Percentiles rank a stretch among this genome's conserved stretches.
Evolutionary conservation across 2,888 invertebrate species (phyloP).

Genomic region (Hirudinaria manillensis): DNA sequence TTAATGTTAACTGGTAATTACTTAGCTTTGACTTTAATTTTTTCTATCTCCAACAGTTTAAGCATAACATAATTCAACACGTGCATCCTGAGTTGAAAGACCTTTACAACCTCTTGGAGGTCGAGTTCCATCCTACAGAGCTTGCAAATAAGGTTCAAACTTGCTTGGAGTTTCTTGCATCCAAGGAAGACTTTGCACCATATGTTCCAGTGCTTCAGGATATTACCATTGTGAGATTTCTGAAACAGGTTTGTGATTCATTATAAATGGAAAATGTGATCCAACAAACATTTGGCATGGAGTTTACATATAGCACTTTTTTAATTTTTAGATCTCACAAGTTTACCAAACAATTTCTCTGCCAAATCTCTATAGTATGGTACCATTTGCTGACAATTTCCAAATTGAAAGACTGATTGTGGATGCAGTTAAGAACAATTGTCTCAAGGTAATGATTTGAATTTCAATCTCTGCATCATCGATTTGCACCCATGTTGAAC

Average conservation of each 20-base stretch:
- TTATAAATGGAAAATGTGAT: not conserved
- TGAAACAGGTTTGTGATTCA: slow-evolving; percentile 62
- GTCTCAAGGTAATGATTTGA: slow-evolving; percentile 72
- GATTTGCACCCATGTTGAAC: no score
- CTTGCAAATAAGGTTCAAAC: slow-evolving; percentile 75
- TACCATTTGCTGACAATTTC: slow-evolving; percentile 78
- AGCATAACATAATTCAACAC: slow-evolving; percentile 76
- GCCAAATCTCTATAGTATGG: slow-evolving; percentile 72
- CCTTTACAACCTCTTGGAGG: slow-evolving; percentile 83
- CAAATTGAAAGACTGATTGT: slow-evolving; percentile 86
- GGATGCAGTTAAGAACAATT: slow-evolving; percentile 87
- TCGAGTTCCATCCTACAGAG: slow-evolving; percentile 89
- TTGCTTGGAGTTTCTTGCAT: slow-evolving; percentile 67
- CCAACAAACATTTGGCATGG: not conserved
- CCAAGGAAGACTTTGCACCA: slow-evolving; percentile 64
- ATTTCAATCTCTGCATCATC: no score
- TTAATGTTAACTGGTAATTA: not conserved
- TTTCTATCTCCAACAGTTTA: slow-evolving; percentile 49
- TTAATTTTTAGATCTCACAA: slow-evolving; percentile 59
- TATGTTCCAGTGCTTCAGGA: slow-evolving; percentile 83
- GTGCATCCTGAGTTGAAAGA: slow-evolving; percentile 82
- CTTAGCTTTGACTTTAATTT: not conserved
- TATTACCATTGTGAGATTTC: slow-evolving; percentile 80
- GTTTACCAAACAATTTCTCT: slow-evolving; percentile 92
- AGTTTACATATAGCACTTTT: no score